Percentiles rank a stretch among this genome's conserved stretches.
These are phyloP conservation scores for Sesamia inferens DNA, from an alignment of 2,888 invertebrate genomes.

Conservation along the genomic window DNA sequence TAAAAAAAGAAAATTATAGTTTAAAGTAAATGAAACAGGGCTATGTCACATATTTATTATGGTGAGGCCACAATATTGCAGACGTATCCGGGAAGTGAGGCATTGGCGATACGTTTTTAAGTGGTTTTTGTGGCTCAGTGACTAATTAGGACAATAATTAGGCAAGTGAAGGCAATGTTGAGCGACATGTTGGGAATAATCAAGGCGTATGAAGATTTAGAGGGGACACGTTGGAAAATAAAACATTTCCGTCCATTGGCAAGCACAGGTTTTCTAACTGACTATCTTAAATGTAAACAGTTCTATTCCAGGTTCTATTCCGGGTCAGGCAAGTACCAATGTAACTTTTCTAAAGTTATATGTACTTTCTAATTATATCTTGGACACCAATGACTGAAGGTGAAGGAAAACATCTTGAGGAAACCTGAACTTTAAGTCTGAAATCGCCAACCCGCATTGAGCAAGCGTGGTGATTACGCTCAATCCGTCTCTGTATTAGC, in stretches of 20 bases:
- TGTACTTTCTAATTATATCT: no score
- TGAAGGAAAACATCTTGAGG: no score
- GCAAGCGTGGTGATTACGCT: no score
- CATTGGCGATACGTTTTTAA: slow-evolving; percentile 72
- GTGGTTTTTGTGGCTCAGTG: slow-evolving; percentile 49
- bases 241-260: not conserved
- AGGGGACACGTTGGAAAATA: slow-evolving; percentile 16
- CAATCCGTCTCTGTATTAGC: no score
- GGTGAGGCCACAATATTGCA: slow-evolving; percentile 45
- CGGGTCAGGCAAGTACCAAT: no score
- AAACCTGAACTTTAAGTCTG: no score
- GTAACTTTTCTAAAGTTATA: no score
- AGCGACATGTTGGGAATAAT: slow-evolving; percentile 46
- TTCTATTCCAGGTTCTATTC: no score
- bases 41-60: slow-evolving; percentile 51
- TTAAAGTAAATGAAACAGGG: slow-evolving; percentile 24
- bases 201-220: slow-evolving; percentile 41
- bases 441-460: no score
- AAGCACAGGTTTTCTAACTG: not conserved
- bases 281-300: no score
- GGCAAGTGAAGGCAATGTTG: slow-evolving; percentile 61
- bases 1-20: slow-evolving; percentile 42
- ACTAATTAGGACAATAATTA: slow-evolving; percentile 73
- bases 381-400: no score
- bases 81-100: slow-evolving; percentile 71